These are phyloP conservation scores for Dynastes maya DNA, from an alignment of 2,888 invertebrate genomes.

Conservation along the genomic window DNA sequence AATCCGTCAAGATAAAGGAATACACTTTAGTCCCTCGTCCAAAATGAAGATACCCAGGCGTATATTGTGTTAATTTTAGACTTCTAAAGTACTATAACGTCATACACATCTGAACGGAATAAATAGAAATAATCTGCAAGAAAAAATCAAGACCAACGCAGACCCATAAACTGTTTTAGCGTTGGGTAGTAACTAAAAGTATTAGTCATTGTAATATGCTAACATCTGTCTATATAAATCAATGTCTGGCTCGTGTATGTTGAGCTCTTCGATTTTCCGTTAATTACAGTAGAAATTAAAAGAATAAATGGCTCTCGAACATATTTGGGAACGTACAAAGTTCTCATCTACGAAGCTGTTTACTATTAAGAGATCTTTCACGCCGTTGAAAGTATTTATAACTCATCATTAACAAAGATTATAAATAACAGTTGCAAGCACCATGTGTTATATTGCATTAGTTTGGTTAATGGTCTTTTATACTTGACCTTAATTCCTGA, in stretches of 20 bases:
- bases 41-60: too few species aligned
- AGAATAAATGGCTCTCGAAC: background rate
- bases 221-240: constrained; percentile 6
- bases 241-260: constrained; percentile 1
- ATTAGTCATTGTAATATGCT: constrained; percentile 2
- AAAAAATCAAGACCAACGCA: constrained; percentile 12
- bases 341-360: background rate
- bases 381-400: constrained; percentile 6
- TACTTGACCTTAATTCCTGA: constrained; percentile 47
- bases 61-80: too few species aligned
- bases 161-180: background rate
- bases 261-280: background rate
- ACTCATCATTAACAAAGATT: constrained; percentile 13
- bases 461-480: constrained; percentile 21
- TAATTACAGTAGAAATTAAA: constrained; percentile 1
- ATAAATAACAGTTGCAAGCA: constrained; percentile 6
- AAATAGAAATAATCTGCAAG: background rate
- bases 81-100: background rate
- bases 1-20: too few species aligned
- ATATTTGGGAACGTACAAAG: background rate
- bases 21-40: too few species aligned
- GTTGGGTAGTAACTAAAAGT: background rate
- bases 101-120: background rate
- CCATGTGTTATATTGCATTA: constrained; percentile 6
- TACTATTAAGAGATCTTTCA: background rate